Evolutionary conservation across 2,113 vertebrate species (phyloP).

Genomic region (Ceuthmochares aereus): DNA sequence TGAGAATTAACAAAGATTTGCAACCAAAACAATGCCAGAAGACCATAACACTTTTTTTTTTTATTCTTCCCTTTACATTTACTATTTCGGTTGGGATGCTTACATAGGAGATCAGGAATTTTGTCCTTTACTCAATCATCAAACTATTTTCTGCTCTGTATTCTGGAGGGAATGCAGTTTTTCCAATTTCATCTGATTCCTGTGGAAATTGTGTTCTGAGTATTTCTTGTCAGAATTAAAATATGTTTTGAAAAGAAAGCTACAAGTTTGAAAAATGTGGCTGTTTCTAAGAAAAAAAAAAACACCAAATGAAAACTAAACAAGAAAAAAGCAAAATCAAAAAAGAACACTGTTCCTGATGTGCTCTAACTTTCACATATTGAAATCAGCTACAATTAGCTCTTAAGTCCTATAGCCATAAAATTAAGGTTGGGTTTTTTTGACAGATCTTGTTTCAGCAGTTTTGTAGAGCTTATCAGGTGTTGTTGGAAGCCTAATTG

Average conservation of each 20-base stretch:
- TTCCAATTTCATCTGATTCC: not conserved
- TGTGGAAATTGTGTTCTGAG: not conserved
- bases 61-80: not conserved
- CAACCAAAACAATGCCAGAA: not conserved
- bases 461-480: not conserved
- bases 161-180: not conserved
- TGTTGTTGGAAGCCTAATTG: not conserved
- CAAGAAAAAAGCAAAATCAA: not conserved
- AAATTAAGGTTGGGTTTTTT: rapidly evolving
- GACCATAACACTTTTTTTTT: not conserved
- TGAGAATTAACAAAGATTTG: not conserved
- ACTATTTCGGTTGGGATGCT: not conserved
- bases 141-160: not conserved
- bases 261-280: not conserved
- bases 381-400: not conserved
- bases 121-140: not conserved
- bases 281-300: not conserved
- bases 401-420: not conserved
- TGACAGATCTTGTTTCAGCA: not conserved
- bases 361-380: not conserved
- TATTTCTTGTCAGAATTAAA: not conserved
- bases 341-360: not conserved
- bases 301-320: not conserved
- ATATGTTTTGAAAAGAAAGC: not conserved
- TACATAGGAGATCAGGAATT: not conserved